Evolutionary conservation across 2,797 vertebrate genomes (phyloP).

Genomic region (Zenarchopterus dispar): DNA sequence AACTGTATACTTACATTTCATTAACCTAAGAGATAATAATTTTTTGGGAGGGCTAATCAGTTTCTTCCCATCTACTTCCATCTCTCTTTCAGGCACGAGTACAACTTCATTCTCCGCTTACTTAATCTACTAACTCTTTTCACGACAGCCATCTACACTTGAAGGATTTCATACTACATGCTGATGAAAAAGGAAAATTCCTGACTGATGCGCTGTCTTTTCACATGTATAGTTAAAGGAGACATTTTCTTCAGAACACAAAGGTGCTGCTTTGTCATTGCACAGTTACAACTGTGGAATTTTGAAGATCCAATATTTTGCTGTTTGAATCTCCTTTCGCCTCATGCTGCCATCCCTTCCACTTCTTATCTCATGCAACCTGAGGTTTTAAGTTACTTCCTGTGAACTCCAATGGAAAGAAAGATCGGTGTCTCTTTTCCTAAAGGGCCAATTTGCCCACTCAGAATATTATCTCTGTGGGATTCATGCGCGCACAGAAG

Average conservation of each 20-base stretch:
- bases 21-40: neutral
- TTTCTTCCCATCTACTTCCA: neutral
- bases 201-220: neutral
- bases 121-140: constrained; percentile 3
- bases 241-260: constrained; percentile 4
- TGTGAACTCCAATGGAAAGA: constrained; percentile 35
- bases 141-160: neutral
- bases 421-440: constrained; percentile 38
- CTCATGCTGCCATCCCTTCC: constrained; percentile 25
- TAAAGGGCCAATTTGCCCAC: constrained; percentile 25
- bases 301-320: constrained; percentile 40
- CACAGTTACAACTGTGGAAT: constrained; percentile 2
- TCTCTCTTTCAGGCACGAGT: neutral
- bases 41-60: neutral
- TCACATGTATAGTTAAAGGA: constrained; percentile 1
- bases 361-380: constrained; percentile 32
- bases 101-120: neutral
- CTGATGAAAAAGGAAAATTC: neutral
- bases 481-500: neutral
- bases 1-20: neutral
- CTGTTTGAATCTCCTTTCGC: constrained; percentile 31
- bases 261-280: constrained; percentile 4
- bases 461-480: neutral
- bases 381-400: constrained; percentile 49
- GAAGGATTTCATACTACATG: constrained; percentile 20